phyloP scores from a whole-genome alignment of 2,113 vertebrate genomes.

The Entelurus aequoreus region DNA sequence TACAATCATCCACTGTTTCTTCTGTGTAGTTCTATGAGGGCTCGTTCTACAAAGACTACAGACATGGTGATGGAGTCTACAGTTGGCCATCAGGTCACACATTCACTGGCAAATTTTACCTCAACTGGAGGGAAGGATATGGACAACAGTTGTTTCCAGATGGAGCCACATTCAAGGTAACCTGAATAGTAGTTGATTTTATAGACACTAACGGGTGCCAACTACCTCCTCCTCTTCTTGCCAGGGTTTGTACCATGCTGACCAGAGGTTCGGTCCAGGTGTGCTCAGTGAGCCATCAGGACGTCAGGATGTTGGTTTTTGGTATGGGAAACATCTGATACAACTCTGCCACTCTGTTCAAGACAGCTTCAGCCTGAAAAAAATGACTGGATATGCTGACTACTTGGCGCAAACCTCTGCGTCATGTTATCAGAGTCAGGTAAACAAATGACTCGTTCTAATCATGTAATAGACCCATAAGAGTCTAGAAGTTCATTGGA shows the following conservation, averaged over 20 bases:
- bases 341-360: slow-evolving; percentile 1
- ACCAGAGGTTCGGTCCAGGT: slow-evolving; percentile 7
- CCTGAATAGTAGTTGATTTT: neutral
- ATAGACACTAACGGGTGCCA: neutral
- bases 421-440: neutral
- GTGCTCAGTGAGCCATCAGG: neutral
- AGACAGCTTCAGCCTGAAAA: slow-evolving; percentile 5
- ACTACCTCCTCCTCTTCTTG: neutral
- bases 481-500: too few relatives aligned
- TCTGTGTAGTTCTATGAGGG: slow-evolving; percentile 76
- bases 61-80: slow-evolving; percentile 75
- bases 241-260: slow-evolving; percentile 8
- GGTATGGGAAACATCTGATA: slow-evolving; percentile 11
- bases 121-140: slow-evolving; percentile 81
- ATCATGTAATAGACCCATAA: too few relatives aligned
- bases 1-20: neutral
- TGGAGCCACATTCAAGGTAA: slow-evolving; percentile 77
- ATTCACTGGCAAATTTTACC: slow-evolving; percentile 81
- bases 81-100: slow-evolving; percentile 75
- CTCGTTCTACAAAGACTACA: slow-evolving; percentile 79
- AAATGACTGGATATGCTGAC: neutral
- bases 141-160: slow-evolving; percentile 69
- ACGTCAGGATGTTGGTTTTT: slow-evolving; percentile 4
- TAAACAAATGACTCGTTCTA: neutral
- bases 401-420: neutral